A percentile compares a stretch with the other conserved stretches of the same genome.
These are phyloP conservation scores for Invenusta paracnida DNA, from an alignment of 2,888 invertebrate species.

Conservation along the genomic window DNA sequence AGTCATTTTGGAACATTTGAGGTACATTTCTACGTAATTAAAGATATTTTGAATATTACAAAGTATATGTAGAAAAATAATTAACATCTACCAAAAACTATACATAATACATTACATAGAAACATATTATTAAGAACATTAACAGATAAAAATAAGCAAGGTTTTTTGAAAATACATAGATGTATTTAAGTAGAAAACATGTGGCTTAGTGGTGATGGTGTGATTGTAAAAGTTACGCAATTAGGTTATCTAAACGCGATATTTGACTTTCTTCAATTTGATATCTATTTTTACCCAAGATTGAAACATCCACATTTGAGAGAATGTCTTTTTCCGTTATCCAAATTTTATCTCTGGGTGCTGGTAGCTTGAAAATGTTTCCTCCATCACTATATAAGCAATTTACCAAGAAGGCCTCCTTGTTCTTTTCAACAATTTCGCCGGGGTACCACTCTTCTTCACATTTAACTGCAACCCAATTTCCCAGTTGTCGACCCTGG, in stretches of 20 bases:
- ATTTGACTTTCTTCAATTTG: not conserved
- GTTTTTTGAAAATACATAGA: not conserved
- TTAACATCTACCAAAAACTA: not conserved
- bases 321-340: not conserved
- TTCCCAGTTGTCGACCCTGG: not conserved
- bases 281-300: not conserved
- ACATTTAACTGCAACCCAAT: not conserved
- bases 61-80: not conserved
- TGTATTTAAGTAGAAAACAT: not conserved
- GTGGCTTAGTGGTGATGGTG: not conserved
- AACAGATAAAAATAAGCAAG: not conserved
- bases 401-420: not conserved
- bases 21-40: not conserved
- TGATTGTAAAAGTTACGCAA: not conserved
- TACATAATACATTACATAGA: not conserved
- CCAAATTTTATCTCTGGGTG: not conserved
- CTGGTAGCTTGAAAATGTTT: not conserved
- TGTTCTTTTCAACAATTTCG: not conserved
- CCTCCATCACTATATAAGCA: not conserved
- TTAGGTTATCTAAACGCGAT: not conserved
- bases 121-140: not conserved
- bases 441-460: not conserved
- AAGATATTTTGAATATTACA: not conserved
- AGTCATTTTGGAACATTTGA: not conserved
- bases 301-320: not conserved